Evolutionary conservation across 1,140 invertebrate species (phyloP).

Genomic region (Caerostris extrusa): DNA sequence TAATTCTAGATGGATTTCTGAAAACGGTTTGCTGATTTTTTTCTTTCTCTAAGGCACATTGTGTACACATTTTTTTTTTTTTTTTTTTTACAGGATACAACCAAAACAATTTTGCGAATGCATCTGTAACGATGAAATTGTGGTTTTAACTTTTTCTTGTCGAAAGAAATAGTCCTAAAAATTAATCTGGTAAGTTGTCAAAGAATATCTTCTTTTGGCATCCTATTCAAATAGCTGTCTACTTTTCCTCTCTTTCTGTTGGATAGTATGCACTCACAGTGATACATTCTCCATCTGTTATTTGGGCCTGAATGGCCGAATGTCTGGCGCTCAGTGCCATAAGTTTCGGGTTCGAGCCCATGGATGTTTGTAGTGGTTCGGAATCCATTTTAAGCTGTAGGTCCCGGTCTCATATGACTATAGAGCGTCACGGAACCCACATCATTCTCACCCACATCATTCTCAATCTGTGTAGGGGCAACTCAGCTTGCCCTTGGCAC

Average conservation of each 20-base stretch:
- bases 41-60: background rate
- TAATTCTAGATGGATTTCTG: conserved; percentile 2
- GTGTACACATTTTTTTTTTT: background rate
- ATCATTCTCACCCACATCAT: no score
- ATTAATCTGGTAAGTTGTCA: background rate
- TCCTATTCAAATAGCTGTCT: conserved; percentile 42
- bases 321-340: no score
- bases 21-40: conserved; percentile 2
- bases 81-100: background rate
- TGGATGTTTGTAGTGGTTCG: no score
- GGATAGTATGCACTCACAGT: conserved; percentile 14
- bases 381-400: no score
- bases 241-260: conserved; percentile 51
- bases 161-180: background rate
- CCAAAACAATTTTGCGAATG: conserved; percentile 9
- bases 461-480: no score
- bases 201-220: conserved; percentile 44
- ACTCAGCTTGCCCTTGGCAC: no score
- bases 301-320: no score
- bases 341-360: no score
- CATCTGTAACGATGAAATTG: conserved; percentile 26
- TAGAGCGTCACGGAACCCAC: no score
- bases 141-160: conserved; percentile 35
- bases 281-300: no score
- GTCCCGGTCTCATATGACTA: no score